Base-by-base conservation (phyloP, 1,140 invertebrate genomes). In the Atta colombica region DNA sequence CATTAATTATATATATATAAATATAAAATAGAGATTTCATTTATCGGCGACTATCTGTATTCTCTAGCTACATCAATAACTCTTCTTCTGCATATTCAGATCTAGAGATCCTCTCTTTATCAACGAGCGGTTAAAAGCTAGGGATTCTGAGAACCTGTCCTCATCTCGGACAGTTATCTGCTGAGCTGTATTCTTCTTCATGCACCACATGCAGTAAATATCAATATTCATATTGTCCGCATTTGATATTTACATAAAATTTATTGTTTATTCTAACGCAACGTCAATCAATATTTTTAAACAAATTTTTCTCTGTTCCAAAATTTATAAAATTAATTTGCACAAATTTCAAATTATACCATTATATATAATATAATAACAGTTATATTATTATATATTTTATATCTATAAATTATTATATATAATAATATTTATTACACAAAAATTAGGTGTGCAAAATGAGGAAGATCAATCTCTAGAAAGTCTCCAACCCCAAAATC, bases 171-270 rank as follows among this genome's bases (percentile, higher is more conserved):
- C 39, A 60, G 69, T 84, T 75, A 75, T 75, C 69, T 58, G 18
- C 58, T 61, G 69, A 55, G 51, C 1, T 10, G 39, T n/a, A 10
- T 28, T 65, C 45, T 14, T 74, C 28, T 16, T n/a, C 35, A 35
- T 61, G 63, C 39, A 84, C 10, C 69, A n/a, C 39, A 35, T 35
- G 80, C 28, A 61, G 69, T 49, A 74, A 84, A 75, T 39, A 74
- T 75, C 18, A 74, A 14, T 25, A 45, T 84, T 75, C 8, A 18
- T 61, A 18, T 84, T 84, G 55, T 74, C 69, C 28, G 51, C 55
- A 16, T 75, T 75, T 75, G 69, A 49, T 84, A 84, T 18, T 58
- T 39, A 1, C n/a, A 39, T 7, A 55, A 61, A 21, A 31, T 61
- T 3, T 53, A n/a, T 25, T 21, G 31, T 53, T 81, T 69, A 31